phyloP scores from a whole-genome alignment of 2,797 vertebrate species.

The Eulemur mongoz region DNA sequence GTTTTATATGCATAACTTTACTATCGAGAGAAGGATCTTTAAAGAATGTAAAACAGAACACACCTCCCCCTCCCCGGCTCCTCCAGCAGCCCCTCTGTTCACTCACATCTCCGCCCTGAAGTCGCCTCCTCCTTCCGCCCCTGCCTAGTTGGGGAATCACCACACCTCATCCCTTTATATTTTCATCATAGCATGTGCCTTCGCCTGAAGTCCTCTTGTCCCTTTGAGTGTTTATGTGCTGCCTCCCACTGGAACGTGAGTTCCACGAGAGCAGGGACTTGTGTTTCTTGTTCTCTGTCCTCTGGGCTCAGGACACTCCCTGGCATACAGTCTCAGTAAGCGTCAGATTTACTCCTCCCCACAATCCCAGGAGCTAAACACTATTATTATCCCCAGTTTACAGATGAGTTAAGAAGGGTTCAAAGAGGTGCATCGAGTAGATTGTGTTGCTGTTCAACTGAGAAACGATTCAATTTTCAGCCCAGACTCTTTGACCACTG shows the following conservation, averaged over 20 bases:
- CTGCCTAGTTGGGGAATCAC: neutral
- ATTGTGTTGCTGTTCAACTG: neutral
- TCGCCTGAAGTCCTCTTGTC: neutral
- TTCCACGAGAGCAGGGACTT: neutral
- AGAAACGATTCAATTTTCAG: neutral
- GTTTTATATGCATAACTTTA: neutral
- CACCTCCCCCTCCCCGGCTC: neutral
- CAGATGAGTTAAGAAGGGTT: neutral
- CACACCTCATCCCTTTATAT: neutral
- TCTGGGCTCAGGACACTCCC: neutral
- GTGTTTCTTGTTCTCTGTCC: neutral
- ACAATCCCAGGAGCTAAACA: neutral
- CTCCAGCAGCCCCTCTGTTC: neutral
- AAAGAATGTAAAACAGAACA: neutral
- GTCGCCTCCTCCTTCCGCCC: neutral
- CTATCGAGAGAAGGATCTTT: neutral
- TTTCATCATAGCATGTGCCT: rapidly evolving
- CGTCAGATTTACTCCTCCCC: neutral
- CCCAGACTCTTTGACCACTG: neutral
- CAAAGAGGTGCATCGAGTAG: neutral
- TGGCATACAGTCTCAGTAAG: neutral
- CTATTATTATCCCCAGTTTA: neutral
- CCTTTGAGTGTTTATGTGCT: neutral
- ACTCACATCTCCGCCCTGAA: neutral
- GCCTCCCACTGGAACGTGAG: neutral